These are phyloP conservation scores for Centroberyx gerrardi DNA, from an alignment of 2,797 vertebrate species.

Conservation along the genomic window DNA sequence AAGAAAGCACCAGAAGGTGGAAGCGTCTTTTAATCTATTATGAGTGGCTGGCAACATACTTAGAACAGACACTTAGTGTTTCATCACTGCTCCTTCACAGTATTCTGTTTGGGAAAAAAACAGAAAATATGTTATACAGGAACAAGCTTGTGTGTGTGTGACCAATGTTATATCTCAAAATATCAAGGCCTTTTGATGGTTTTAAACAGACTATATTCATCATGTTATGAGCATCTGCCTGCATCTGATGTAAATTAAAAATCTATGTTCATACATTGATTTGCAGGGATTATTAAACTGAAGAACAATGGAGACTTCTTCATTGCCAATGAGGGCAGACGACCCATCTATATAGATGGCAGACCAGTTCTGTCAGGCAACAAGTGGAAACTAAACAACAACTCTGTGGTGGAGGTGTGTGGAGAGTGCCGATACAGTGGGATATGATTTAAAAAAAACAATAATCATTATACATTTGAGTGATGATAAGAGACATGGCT, in stretches of 20 bases:
- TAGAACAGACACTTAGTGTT: too few species aligned
- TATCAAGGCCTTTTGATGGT: background rate
- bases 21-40: too few species aligned
- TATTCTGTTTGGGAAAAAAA: too few species aligned
- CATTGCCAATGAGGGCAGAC: constrained; percentile 94
- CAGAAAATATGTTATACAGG: too few species aligned
- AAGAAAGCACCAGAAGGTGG: too few species aligned
- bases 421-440: background rate
- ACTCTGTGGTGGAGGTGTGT: constrained; percentile 95
- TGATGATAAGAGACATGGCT: background rate
- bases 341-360: constrained; percentile 96
- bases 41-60: too few species aligned
- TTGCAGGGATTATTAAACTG: constrained; percentile 93
- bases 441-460: background rate
- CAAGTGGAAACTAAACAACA: constrained; percentile 98
- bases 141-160: too few species aligned
- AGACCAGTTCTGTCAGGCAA: constrained; percentile 94
- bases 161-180: background rate
- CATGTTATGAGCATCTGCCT: too few species aligned
- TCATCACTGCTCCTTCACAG: too few species aligned
- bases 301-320: constrained; percentile 98
- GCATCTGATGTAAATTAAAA: background rate
- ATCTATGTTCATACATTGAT: constrained; percentile 10
- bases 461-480: background rate
- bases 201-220: background rate